Conservation (phyloP, 1,140 invertebrate genomes). For the Bombus breviceps region DNA sequence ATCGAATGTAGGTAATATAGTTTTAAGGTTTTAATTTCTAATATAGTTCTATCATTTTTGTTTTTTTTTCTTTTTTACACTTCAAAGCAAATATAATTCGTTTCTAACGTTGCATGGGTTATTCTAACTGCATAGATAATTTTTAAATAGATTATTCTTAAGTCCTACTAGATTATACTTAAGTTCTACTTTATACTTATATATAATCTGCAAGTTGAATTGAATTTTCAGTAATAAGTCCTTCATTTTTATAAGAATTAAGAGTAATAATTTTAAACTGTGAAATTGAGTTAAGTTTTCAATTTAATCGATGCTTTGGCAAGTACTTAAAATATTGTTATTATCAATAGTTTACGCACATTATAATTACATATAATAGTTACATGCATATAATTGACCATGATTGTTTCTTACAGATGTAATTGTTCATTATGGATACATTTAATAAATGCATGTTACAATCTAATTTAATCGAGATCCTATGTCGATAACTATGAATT, state of each 20-base stretch:
- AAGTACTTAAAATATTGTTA: neutral
- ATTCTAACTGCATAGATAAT: neutral
- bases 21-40: neutral
- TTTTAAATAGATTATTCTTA: neutral
- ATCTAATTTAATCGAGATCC: neutral
- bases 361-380: neutral
- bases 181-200: no score
- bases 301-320: no score
- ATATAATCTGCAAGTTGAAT: no score
- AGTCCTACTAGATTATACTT: no score
- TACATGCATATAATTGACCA: neutral
- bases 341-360: neutral
- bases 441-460: neutral
- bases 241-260: no score
- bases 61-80: neutral
- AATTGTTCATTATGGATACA: neutral
- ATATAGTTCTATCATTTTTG: neutral
- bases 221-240: no score
- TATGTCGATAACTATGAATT: neutral
- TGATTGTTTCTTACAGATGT: neutral
- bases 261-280: no score
- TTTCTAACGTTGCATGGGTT: neutral
- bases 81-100: neutral
- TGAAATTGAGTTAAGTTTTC: neutral
- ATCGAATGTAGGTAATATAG: conserved; percentile 5